Evolutionary conservation across 2,113 vertebrate species (phyloP), one percentile per base, ranked within the genome.

Genomic region (Leptocoma aspasia): DNA sequence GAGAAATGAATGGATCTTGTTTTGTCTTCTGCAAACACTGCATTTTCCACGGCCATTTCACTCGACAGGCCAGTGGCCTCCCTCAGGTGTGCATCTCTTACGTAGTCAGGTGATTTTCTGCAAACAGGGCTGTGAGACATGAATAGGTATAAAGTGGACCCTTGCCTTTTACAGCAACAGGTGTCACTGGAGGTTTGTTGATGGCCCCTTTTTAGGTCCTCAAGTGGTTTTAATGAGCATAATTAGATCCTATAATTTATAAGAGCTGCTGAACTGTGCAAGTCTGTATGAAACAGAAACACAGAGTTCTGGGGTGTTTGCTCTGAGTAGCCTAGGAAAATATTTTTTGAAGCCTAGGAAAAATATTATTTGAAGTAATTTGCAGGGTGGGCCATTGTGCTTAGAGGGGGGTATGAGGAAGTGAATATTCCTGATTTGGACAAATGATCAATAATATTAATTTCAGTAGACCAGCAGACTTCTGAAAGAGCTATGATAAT

Each of bases 1-100:
- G 86, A 94, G 52, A 94, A 95, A 81, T 88, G 86, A 94, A 93
- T 89, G 68, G 82, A 86, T 64, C 76, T 89, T 89, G 60, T 53
- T 86, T 81, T 92, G 28, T 86, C 86, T 93, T 84, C 60, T 89
- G 91, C 80, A 84, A 90, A 90, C 56, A 81, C 23, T 63, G 72
- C 72, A 30, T 86, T 94, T 92, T 94, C 91, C 64, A 66, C 52
- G 86, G 64, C 56, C 33, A 16, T 93, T 94, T 86, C 45, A 28
- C 8, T n/a, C 2, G 4, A 19, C 33, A 63, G 79, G 39, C 33
- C 39, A 39, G 71, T 33, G 63, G 39, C 56, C 65, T 89, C 52
- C 68, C 89, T 78, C 56, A 71, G 47, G 45, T 23, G 1, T 77
- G 7, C 26, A 26, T 57, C 57, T 83, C 52, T 75, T 45, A 27